Percentiles rank a stretch among this genome's conserved stretches.
phyloP scores from a whole-genome alignment of 2,113 vertebrate species.

The Anseranas semipalmata region DNA sequence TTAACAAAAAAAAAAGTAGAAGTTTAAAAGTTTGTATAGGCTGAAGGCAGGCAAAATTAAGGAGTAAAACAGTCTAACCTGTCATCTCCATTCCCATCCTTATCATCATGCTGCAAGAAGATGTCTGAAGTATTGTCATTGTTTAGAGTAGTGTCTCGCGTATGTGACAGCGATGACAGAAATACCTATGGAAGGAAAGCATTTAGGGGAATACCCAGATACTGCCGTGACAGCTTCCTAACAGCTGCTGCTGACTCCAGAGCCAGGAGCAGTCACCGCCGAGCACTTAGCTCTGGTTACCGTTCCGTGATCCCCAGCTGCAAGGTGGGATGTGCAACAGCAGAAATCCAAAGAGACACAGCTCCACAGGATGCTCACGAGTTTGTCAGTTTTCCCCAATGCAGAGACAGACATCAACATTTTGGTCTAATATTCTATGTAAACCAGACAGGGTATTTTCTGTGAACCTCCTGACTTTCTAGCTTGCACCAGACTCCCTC shows the following conservation, averaged over 20 bases:
- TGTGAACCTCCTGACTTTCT: not conserved
- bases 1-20: no score
- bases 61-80: not conserved
- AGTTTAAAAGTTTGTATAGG: rapidly evolving
- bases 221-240: not conserved
- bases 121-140: rapidly evolving
- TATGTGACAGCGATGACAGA: rapidly evolving
- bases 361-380: not conserved
- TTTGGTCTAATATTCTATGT: no score
- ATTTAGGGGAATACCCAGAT: rapidly evolving
- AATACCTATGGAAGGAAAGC: rapidly evolving
- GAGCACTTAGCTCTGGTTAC: no score
- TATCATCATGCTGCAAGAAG: not conserved
- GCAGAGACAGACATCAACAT: not conserved
- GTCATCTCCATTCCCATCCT: not conserved
- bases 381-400: not conserved
- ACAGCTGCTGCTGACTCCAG: not conserved
- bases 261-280: no score
- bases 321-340: not conserved
- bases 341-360: not conserved
- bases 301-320: no score
- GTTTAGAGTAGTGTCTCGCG: not conserved
- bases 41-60: not conserved
- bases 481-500: not conserved
- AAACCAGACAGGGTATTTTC: not conserved